A percentile compares a stretch with the other conserved stretches of the same genome.
phyloP scores from a whole-genome alignment of 2,113 vertebrate genomes.

The Catharus bicknelli region DNA sequence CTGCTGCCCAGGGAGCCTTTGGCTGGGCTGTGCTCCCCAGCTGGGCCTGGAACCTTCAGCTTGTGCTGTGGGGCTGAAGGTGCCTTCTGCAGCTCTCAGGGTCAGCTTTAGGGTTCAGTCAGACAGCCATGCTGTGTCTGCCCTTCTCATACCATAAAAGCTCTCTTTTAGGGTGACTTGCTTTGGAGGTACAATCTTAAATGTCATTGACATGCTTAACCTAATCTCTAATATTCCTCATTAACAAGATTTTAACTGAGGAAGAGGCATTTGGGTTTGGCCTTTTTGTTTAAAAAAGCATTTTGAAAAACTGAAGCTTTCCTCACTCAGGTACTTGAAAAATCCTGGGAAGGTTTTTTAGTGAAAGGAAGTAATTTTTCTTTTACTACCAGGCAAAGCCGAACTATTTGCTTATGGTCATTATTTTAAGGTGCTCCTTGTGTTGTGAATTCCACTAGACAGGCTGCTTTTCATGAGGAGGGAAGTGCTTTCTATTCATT shows the following conservation, averaged over 20 bases:
- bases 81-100: not conserved
- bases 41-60: not conserved
- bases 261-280: not conserved
- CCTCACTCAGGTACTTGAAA: not conserved
- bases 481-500: slow-evolving; percentile 4
- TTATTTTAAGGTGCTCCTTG: not conserved
- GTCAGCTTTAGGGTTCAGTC: not conserved
- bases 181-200: not conserved
- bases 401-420: rapidly evolving
- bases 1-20: too few species aligned
- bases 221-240: not conserved
- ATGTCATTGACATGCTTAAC: rapidly evolving
- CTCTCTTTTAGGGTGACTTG: not conserved
- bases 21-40: not conserved
- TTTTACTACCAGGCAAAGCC: not conserved
- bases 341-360: not conserved
- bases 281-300: not conserved
- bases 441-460: not conserved
- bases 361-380: not conserved
- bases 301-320: not conserved
- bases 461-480: not conserved
- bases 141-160: rapidly evolving
- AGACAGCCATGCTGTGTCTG: rapidly evolving
- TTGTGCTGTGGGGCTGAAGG: not conserved
- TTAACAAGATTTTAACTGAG: not conserved